A percentile compares a stretch with the other conserved stretches of the same genome.
These are phyloP conservation scores for Augochlora pura DNA, from an alignment of 1,140 invertebrate genomes.

Conservation along the genomic window DNA sequence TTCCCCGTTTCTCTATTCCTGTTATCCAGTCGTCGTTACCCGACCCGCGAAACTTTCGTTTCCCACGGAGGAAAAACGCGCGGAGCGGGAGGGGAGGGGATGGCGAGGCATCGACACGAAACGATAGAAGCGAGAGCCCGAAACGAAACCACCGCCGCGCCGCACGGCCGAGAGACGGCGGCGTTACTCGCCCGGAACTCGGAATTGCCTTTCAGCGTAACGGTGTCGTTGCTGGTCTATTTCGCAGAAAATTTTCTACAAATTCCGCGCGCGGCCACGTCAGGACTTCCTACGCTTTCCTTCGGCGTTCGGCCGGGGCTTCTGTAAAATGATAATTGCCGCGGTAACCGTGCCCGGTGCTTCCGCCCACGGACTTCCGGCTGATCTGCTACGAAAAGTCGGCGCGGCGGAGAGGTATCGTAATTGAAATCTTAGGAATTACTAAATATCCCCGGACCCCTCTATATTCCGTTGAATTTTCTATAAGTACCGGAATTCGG, in stretches of 20 bases:
- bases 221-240: slow-evolving; percentile 10
- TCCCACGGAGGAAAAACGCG: not conserved
- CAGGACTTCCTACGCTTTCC: slow-evolving; percentile 1
- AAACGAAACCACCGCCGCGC: not conserved
- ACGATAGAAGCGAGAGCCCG: not conserved
- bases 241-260: slow-evolving; percentile 25
- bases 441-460: not conserved
- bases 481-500: not conserved
- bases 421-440: not conserved
- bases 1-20: not conserved
- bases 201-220: slow-evolving; percentile 10
- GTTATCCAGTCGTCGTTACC: not conserved
- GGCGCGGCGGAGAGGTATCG: not conserved
- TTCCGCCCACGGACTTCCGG: not conserved
- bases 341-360: not conserved
- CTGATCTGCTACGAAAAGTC: not conserved
- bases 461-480: not conserved
- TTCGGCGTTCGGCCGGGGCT: not conserved
- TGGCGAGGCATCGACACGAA: not conserved
- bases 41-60: slow-evolving; percentile 1
- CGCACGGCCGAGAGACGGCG: no score
- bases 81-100: no score
- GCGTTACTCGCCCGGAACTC: not conserved
- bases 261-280: slow-evolving; percentile 18
- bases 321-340: slow-evolving; percentile 21